phyloP scores from a whole-genome alignment of 2,888 invertebrate species.

The Nemapogon koenigi region DNA sequence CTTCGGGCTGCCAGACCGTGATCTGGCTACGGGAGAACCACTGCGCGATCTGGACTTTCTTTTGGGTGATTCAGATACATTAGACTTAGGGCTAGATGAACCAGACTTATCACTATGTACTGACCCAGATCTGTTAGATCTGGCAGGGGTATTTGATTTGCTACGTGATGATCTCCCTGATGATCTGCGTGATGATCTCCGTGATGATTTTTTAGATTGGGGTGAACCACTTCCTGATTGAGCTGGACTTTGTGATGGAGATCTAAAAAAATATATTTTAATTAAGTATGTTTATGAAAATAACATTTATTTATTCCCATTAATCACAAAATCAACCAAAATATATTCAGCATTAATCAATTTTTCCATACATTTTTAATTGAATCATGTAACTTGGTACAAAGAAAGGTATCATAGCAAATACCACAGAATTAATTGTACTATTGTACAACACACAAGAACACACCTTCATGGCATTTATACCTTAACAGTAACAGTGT shows the following conservation, averaged over 20 bases:
- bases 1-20: conserved; percentile 24
- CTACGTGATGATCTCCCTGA: conserved; percentile 46
- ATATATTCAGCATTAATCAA: no score
- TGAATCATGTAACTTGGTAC: no score
- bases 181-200: conserved; percentile 38
- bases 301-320: background rate
- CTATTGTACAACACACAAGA: background rate
- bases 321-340: conserved; percentile 6
- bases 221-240: conserved; percentile 52
- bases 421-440: background rate
- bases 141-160: conserved; percentile 51
- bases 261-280: conserved; percentile 32
- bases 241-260: conserved; percentile 42
- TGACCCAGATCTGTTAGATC: conserved; percentile 46
- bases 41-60: conserved; percentile 33
- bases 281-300: background rate
- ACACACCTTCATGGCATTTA: no score
- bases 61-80: conserved; percentile 45
- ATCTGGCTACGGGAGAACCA: conserved; percentile 19
- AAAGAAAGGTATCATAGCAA: no score
- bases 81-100: conserved; percentile 48
- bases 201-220: conserved; percentile 42
- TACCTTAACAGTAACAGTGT: no score
- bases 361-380: no score
- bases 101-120: conserved; percentile 52